Percentiles rank a stretch among this genome's conserved stretches.
Evolutionary conservation across 2,797 vertebrate species (phyloP).

Genomic region (Cuculus canorus): DNA sequence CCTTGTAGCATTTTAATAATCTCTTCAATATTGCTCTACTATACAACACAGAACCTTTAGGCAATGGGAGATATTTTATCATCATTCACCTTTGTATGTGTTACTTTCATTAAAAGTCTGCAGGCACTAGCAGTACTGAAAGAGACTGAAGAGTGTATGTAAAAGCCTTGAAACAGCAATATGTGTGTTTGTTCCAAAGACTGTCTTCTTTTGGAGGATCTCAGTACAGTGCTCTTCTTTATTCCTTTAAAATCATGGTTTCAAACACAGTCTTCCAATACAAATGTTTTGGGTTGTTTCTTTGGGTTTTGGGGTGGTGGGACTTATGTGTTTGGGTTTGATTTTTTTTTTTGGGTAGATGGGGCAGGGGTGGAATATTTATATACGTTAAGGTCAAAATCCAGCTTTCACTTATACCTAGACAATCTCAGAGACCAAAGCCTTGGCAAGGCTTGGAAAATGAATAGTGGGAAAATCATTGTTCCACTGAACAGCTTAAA

Average conservation of each 20-base stretch:
- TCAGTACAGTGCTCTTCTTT: not conserved
- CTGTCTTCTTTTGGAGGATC: not conserved
- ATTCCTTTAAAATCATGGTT: not conserved
- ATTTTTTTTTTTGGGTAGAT: rapidly evolving
- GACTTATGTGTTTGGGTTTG: no score
- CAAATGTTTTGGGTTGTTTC: rapidly evolving
- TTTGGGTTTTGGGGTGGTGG: no score
- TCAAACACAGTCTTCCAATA: rapidly evolving
- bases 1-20: not conserved
- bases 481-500: not conserved
- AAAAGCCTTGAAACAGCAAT: not conserved
- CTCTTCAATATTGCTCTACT: not conserved
- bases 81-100: not conserved
- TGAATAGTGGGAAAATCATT: not conserved
- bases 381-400: not conserved
- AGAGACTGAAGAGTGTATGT: not conserved
- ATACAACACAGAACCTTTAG: not conserved
- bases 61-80: not conserved
- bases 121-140: not conserved
- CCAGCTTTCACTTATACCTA: not conserved
- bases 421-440: not conserved
- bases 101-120: not conserved
- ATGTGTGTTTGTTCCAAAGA: not conserved
- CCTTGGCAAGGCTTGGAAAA: not conserved
- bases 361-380: not conserved